These are phyloP conservation scores for Mnemiopsis leidyi DNA, from an alignment of 37 sponge, comb jelly and placozoan genomes.

Conservation along the genomic window DNA sequence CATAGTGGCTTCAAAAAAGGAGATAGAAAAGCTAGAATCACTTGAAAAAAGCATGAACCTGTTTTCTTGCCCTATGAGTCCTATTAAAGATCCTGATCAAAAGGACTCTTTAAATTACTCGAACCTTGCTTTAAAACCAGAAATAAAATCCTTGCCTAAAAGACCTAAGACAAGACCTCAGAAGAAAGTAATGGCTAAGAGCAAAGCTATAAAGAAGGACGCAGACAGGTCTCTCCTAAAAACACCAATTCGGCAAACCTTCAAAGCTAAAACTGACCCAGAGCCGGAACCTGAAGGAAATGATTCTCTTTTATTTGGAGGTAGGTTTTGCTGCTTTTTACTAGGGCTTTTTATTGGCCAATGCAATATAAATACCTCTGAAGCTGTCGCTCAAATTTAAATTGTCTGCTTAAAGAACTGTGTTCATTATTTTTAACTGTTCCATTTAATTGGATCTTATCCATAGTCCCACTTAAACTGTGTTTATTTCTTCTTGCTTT, in stretches of 20 bases:
- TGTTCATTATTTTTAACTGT: too few relatives aligned
- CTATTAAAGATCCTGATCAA: not conserved
- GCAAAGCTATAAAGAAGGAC: not conserved
- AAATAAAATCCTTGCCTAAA: constrained; percentile 1
- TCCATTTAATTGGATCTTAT: too few relatives aligned
- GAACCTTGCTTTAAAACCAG: not conserved
- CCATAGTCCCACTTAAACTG: too few relatives aligned
- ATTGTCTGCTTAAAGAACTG: too few relatives aligned
- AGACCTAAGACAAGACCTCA: not conserved
- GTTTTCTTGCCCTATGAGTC: not conserved
- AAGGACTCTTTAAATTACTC: not conserved
- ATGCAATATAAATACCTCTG: too few relatives aligned
- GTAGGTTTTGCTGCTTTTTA: too few relatives aligned
- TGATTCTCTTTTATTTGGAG: not conserved
- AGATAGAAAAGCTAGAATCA: constrained; percentile 1
- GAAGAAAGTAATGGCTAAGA: not conserved
- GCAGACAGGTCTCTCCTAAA: not conserved
- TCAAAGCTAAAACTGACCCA: not conserved
- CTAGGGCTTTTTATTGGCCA: too few relatives aligned
- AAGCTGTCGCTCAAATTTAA: too few relatives aligned
- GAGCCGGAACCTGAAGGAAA: not conserved
- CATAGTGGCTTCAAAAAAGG: not conserved
- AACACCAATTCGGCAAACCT: not conserved
- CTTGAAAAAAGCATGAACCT: constrained; percentile 16
- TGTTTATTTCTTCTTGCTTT: too few relatives aligned